Conservation (phyloP, 2,797 vertebrate species). For the Betta splendens region DNA sequence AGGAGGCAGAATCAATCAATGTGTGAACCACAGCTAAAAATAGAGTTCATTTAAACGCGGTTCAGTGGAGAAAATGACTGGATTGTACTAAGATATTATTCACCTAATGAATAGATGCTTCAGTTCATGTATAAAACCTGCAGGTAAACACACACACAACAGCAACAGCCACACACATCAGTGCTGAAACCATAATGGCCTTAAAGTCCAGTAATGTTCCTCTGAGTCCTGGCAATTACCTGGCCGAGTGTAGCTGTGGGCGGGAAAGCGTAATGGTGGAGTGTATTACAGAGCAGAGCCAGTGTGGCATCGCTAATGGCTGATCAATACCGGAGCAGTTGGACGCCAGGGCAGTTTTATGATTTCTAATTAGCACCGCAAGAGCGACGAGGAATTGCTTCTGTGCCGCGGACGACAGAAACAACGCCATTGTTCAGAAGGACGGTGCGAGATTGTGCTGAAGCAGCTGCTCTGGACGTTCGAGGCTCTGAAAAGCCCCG, state of each 20-base stretch:
- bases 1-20: constrained; percentile 16
- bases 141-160: constrained; percentile 17
- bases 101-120: constrained; percentile 26
- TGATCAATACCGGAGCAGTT: constrained; percentile 62
- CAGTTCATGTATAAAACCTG: constrained; percentile 4
- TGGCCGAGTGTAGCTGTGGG: constrained; percentile 47
- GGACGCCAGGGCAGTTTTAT: constrained; percentile 56
- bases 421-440: constrained; percentile 27
- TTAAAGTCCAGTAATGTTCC: constrained; percentile 36
- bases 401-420: constrained; percentile 47
- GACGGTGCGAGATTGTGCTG: background rate
- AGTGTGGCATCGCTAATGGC: constrained; percentile 63
- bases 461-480: background rate
- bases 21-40: constrained; percentile 19
- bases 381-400: constrained; percentile 37
- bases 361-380: constrained; percentile 63
- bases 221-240: constrained; percentile 51
- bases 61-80: background rate
- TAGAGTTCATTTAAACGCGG: constrained; percentile 14
- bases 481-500: no score
- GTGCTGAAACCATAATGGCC: constrained; percentile 28
- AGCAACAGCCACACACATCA: constrained; percentile 13
- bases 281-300: constrained; percentile 60
- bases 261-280: constrained; percentile 44
- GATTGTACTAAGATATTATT: constrained; percentile 5